These are phyloP conservation scores for Synanthedon andrenaeformis DNA, from an alignment of 2,888 invertebrate genomes.

Conservation along the genomic window DNA sequence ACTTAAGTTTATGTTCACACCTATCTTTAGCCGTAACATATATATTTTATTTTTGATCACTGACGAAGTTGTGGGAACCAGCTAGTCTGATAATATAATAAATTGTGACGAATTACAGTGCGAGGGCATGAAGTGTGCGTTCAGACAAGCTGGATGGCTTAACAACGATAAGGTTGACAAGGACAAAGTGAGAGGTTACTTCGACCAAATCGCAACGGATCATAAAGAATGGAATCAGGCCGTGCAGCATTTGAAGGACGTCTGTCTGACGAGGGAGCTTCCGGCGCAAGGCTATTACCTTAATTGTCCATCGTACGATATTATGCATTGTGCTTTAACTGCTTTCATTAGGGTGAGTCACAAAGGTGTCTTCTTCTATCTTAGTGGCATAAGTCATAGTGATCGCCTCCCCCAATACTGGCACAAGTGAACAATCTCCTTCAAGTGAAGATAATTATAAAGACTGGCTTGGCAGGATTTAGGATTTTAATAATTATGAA, in stretches of 20 bases:
- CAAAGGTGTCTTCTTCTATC: background rate
- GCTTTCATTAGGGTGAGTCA: slow-evolving; percentile 34
- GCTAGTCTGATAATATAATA: too few relatives aligned
- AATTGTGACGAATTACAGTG: slow-evolving; percentile 27
- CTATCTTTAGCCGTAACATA: too few relatives aligned
- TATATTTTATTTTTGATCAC: too few relatives aligned
- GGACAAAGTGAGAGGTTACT: slow-evolving; percentile 21
- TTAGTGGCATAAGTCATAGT: background rate
- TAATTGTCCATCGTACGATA: slow-evolving; percentile 43
- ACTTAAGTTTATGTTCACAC: too few relatives aligned
- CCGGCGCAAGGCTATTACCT: slow-evolving; percentile 30
- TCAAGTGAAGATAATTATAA: too few relatives aligned
- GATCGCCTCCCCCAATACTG: too few relatives aligned
- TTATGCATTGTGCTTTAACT: slow-evolving; percentile 27
- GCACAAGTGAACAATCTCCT: too few relatives aligned
- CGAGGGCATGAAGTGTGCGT: slow-evolving; percentile 32
- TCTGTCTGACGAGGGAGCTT: slow-evolving; percentile 26
- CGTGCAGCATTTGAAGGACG: slow-evolving; percentile 22
- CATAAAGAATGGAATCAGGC: slow-evolving; percentile 34
- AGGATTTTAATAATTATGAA: too few relatives aligned
- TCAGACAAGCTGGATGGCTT: slow-evolving; percentile 33
- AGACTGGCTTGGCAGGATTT: too few relatives aligned
- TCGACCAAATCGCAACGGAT: slow-evolving; percentile 27
- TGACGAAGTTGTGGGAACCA: too few relatives aligned
- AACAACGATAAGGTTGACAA: slow-evolving; percentile 23